Base-by-base conservation (phyloP, 1,140 invertebrate genomes). In the Penaeus chinensis region DNA sequence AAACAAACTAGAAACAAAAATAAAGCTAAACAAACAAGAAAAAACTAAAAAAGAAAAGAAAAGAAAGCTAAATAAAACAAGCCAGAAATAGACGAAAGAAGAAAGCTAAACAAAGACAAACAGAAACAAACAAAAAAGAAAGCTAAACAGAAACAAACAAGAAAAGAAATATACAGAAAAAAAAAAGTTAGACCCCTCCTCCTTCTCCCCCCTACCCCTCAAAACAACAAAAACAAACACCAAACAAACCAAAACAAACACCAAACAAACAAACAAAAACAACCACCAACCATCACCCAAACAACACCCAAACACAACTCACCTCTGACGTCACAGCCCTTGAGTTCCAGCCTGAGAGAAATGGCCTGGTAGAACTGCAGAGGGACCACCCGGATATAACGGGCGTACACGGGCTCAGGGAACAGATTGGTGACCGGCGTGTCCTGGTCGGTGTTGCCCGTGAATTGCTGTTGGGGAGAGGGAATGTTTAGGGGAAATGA, bases 261-360 rank as follows among this genome's bases (percentile, higher is more conserved):
- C 2, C 37, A 37, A 37, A 37, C 37, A 37, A 37, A 37, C 37
- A n/a, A 42, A 42, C 7, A 42, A 4, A 42, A 42, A 42, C 37
- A 42, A 42, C 1, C 37, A 42, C 4, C 37, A 42, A 42, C 1
- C 37, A 4, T 2, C 71, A 47, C 2, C 71, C 82, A 82, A 20
- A 69, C 61, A 18, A 22, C 24, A 7, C 69, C 63, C 24, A 61
- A 18, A 22, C n/a, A 63, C 2, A 42, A 37, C 47, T 60, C 27
- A 89, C 84, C 69, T 79, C 27, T 61, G 32, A 88, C 19, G 84
- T 91, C 91, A 89, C 93, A 93, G 60, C 93, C 93, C 22, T 92
- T 91, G 32, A 93, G 89, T 89, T 93, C 93, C 22, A 93, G 78
- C 66, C 93, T 87, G 79, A 93, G 89, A 13, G 92, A 91, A 24